Percentiles rank a stretch among this genome's conserved stretches.
phyloP scores from a whole-genome alignment of 2,797 vertebrate genomes.

The Dicrostonyx torquatus region DNA sequence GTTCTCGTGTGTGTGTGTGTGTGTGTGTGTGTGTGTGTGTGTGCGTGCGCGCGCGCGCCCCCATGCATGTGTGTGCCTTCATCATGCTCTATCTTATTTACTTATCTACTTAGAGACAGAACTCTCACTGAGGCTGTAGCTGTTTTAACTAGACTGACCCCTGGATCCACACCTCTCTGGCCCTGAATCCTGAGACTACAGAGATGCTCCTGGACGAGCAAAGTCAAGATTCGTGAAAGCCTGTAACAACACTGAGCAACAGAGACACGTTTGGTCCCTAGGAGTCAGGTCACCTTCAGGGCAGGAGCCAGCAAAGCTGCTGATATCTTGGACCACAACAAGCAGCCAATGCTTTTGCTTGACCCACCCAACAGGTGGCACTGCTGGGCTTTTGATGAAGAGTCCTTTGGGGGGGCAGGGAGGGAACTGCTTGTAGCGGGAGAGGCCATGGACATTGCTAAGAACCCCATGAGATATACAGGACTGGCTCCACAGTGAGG shows the following conservation, averaged over 20 bases:
- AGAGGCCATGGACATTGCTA: neutral
- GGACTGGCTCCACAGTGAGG: neutral
- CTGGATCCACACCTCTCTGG: neutral
- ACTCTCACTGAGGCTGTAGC: neutral
- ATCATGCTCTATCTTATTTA: neutral
- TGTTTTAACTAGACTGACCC: neutral
- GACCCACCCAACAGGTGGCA: neutral
- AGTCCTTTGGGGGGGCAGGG: too few relatives aligned
- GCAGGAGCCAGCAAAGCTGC: neutral
- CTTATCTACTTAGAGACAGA: neutral
- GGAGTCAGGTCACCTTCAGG: neutral
- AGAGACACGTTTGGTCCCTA: neutral
- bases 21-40: neutral
- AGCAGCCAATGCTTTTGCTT: neutral
- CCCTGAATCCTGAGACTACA: neutral
- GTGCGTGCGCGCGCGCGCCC: neutral
- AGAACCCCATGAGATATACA: fast-evolving
- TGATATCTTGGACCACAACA: neutral
- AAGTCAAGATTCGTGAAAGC: neutral
- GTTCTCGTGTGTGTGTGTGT: neutral
- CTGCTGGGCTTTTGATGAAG: too few relatives aligned
- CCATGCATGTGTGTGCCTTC: neutral
- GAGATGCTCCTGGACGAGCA: neutral
- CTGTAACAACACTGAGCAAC: neutral
- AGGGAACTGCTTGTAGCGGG: fast-evolving